Evolutionary conservation across 2,888 invertebrate species (phyloP).

Genomic region (Odontocolon sp.): DNA sequence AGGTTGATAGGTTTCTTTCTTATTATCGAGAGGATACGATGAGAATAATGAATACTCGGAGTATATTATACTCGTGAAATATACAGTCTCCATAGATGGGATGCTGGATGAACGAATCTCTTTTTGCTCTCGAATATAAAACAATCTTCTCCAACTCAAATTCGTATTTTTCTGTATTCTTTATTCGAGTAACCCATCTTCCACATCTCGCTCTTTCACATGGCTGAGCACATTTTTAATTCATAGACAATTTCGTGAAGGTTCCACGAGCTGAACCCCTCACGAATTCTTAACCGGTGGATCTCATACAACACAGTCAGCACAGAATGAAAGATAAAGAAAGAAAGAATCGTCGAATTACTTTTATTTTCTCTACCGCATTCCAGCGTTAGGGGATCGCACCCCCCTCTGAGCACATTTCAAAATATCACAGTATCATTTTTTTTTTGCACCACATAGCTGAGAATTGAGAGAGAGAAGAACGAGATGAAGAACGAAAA

Average conservation of each 20-base stretch:
- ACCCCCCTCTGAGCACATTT: not conserved
- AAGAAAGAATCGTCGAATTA: not conserved
- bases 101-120: too few species aligned
- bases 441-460: not conserved
- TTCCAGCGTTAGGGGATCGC: not conserved
- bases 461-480: not conserved
- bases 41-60: not conserved
- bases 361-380: not conserved
- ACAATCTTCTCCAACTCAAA: not conserved
- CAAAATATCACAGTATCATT: not conserved
- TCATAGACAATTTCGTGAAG: conserved; percentile 30
- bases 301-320: not conserved
- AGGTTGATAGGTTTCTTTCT: not conserved
- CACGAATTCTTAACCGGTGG: conserved; percentile 2
- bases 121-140: not conserved
- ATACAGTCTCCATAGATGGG: too few species aligned
- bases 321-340: not conserved
- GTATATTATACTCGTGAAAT: not conserved
- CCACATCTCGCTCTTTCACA: not conserved
- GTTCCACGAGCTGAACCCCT: conserved; percentile 1
- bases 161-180: not conserved
- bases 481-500: not conserved
- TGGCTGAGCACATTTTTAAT: conserved; percentile 18
- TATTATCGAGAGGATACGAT: not conserved
- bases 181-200: not conserved